Evolutionary conservation across 2,113 vertebrate species (phyloP).

Genomic region (Indicator indicator): DNA sequence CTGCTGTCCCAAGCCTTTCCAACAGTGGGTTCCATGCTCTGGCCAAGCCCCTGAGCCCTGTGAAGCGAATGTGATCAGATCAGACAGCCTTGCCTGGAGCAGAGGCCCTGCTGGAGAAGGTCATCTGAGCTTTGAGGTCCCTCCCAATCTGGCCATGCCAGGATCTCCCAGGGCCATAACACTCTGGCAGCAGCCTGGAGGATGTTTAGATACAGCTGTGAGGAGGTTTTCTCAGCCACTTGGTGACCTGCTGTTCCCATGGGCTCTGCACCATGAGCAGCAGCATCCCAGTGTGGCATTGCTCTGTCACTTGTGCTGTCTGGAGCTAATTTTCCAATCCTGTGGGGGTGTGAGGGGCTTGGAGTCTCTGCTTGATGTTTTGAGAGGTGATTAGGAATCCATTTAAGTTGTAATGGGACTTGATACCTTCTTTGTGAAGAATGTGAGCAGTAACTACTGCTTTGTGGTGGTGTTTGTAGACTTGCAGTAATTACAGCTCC

Average conservation of each 20-base stretch:
- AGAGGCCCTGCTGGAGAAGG: no score
- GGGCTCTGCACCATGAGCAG: background rate
- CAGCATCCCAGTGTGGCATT: background rate
- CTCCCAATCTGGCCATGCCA: no score
- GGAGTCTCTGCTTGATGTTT: background rate
- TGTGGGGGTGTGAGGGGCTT: background rate
- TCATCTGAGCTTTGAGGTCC: no score
- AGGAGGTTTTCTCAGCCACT: background rate
- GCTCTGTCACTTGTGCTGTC: background rate
- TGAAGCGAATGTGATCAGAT: no score
- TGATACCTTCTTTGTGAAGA: background rate
- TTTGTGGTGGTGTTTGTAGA: background rate
- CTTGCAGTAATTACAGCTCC: background rate
- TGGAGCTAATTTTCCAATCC: background rate
- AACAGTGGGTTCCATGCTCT: no score
- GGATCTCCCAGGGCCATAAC: background rate
- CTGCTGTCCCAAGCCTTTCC: no score
- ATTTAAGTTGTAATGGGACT: background rate
- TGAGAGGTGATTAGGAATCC: no score
- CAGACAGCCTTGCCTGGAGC: no score
- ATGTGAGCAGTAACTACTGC: background rate
- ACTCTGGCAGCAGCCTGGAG: background rate
- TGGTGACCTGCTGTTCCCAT: background rate
- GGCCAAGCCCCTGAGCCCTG: no score
- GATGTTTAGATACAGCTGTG: background rate